phyloP scores from a whole-genome alignment of 2,888 invertebrate species.

The Argyresthia goedartella region DNA sequence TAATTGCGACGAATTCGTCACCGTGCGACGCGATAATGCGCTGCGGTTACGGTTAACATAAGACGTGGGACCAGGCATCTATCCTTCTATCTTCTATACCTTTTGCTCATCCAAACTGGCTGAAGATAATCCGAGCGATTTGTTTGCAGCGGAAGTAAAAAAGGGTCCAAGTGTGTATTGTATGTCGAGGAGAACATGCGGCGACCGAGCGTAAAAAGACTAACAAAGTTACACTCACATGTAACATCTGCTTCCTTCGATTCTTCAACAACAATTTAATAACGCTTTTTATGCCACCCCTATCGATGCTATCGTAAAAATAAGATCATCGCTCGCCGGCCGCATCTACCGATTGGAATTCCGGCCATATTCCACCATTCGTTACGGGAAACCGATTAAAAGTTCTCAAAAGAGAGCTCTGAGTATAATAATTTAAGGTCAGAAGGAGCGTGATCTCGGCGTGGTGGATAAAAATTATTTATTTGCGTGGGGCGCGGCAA shows the following conservation, averaged over 20 bases:
- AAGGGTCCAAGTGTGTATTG: no score
- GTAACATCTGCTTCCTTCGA: slow-evolving; percentile 3
- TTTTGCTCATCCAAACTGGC: no score
- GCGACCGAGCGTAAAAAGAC: no score
- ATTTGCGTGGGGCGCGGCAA: slow-evolving; percentile 69
- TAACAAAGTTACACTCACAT: neutral
- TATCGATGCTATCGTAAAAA: slow-evolving; percentile 32
- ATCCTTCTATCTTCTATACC: no score
- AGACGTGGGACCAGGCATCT: no score
- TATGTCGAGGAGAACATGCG: no score
- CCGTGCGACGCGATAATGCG: slow-evolving; percentile 11
- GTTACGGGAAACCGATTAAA: slow-evolving; percentile 44
- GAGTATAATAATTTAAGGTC: slow-evolving; percentile 59
- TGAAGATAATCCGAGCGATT: no score
- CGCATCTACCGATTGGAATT: slow-evolving; percentile 20
- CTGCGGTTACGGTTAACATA: no score
- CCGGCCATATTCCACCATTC: slow-evolving; percentile 24
- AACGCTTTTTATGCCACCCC: slow-evolving; percentile 38
- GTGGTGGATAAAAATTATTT: slow-evolving; percentile 64
- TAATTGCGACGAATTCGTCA: slow-evolving; percentile 30
- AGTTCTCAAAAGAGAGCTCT: slow-evolving; percentile 48
- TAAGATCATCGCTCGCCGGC: slow-evolving; percentile 34
- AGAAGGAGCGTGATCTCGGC: slow-evolving; percentile 54
- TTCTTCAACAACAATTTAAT: slow-evolving; percentile 31
- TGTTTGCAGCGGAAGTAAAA: no score